Conservation (phyloP, 2,888 invertebrate species). For the Agrypnus murinus region DNA sequence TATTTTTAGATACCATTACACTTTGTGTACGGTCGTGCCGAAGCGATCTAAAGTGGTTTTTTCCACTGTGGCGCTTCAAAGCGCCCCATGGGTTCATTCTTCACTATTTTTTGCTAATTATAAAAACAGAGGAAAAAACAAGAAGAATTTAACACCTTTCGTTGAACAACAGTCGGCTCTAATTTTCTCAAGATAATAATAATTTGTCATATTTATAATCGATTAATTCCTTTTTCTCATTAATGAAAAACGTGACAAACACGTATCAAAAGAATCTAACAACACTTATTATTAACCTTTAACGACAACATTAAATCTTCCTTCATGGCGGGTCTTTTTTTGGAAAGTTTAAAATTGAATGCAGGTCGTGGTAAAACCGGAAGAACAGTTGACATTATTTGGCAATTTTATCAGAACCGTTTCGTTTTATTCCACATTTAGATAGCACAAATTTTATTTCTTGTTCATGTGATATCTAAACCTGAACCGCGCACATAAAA, state of each 20-base stretch:
- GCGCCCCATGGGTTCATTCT: background rate
- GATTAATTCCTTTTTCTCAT: background rate
- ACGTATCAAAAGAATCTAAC: too few species aligned
- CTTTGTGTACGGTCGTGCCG: background rate
- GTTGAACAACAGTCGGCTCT: background rate
- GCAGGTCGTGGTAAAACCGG: conserved; percentile 17
- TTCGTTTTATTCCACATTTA: conserved; percentile 35
- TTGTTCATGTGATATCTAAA: conserved; percentile 36
- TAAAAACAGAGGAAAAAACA: conserved; percentile 6
- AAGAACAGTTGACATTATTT: conserved; percentile 34
- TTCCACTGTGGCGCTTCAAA: conserved; percentile 15
- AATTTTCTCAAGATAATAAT: conserved; percentile 1
- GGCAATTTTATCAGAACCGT: conserved; percentile 33
- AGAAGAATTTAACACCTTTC: conserved; percentile 18
- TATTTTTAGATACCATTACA: conserved; percentile 26
- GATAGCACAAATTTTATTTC: conserved; percentile 39
- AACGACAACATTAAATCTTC: too few species aligned
- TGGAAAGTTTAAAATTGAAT: background rate
- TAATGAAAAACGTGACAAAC: background rate
- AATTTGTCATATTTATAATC: conserved; percentile 5
- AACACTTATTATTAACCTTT: too few species aligned
- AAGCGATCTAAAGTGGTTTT: background rate
- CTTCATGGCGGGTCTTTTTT: too few species aligned
- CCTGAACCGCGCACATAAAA: conserved; percentile 39
- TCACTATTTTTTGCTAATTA: conserved; percentile 12